These are phyloP conservation scores for Sarcophaga rosellei DNA, from an alignment of 2,888 invertebrate genomes.

Conservation along the genomic window DNA sequence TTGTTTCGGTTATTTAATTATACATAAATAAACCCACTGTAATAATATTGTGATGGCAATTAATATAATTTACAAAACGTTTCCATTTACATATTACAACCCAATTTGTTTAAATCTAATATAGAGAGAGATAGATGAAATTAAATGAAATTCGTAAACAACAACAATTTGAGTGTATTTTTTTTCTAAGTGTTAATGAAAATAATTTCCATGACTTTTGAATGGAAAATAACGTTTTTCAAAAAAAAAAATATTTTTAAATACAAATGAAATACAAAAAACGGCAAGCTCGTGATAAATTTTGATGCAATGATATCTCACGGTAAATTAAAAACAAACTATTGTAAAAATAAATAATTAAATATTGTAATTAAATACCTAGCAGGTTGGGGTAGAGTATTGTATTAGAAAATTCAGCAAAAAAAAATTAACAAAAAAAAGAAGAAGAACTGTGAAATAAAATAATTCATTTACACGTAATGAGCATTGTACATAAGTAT, in stretches of 20 bases:
- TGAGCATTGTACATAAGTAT: conserved; percentile 41
- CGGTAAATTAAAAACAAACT: conserved; percentile 46
- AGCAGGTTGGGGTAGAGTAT: background rate
- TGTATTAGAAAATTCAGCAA: conserved; percentile 19
- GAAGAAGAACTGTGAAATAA: background rate
- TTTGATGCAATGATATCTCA: conserved; percentile 48
- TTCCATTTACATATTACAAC: conserved; percentile 26
- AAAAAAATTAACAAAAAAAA: background rate
- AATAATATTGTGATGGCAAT: background rate
- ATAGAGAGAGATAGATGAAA: background rate
- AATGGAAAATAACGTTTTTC: conserved; percentile 19
- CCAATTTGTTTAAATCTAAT: conserved; percentile 14
- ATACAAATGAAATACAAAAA: conserved; percentile 28
- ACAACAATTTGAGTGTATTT: background rate
- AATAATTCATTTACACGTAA: conserved; percentile 39
- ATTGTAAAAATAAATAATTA: background rate
- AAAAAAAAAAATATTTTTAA: conserved; percentile 15
- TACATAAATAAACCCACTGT: background rate
- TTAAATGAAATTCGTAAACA: background rate
- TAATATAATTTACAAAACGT: background rate
- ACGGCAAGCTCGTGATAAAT: conserved; percentile 47
- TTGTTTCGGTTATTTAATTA: background rate
- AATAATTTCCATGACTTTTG: conserved; percentile 15
- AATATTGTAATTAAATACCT: background rate
- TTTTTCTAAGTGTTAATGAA: conserved; percentile 35